A percentile compares a stretch with the other conserved stretches of the same genome.
Evolutionary conservation across 1,140 invertebrate species (phyloP).

Genomic region (Penaeus vannamei): DNA sequence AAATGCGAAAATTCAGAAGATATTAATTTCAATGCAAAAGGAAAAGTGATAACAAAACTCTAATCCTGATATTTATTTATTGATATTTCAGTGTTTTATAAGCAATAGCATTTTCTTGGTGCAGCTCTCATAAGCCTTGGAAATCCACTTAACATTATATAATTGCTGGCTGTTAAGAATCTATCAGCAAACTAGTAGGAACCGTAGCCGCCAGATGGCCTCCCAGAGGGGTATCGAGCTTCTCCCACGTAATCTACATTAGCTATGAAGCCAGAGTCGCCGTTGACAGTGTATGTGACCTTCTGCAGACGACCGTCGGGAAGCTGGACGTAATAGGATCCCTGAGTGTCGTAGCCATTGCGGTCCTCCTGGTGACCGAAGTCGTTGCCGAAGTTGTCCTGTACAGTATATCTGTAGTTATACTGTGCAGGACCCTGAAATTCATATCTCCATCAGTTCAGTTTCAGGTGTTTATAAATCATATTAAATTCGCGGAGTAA

Average conservation of each 20-base stretch:
- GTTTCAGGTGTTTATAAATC: not conserved
- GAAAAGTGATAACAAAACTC: too few relatives aligned
- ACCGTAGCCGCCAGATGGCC: too few relatives aligned
- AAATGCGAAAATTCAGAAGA: too few relatives aligned
- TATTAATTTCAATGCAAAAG: too few relatives aligned
- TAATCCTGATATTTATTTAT: too few relatives aligned
- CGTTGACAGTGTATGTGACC: conserved; percentile 86
- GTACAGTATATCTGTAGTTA: conserved; percentile 71
- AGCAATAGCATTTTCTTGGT: too few relatives aligned
- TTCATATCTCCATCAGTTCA: not conserved
- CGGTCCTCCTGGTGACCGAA: not conserved
- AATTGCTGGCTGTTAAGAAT: too few relatives aligned
- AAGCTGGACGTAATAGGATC: not conserved
- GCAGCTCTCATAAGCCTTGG: too few relatives aligned
- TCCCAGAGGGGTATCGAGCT: not conserved
- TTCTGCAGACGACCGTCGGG: conserved; percentile 37
- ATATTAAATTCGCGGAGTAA: not conserved
- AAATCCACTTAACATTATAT: too few relatives aligned
- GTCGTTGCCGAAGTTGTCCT: conserved; percentile 73
- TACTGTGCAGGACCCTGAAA: not conserved
- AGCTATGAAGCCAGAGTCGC: conserved; percentile 68
- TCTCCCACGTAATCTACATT: conserved; percentile 66
- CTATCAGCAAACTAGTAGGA: too few relatives aligned
- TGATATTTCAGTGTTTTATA: too few relatives aligned
- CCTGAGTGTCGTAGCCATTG: conserved; percentile 13